phyloP scores from a whole-genome alignment of 1,140 invertebrate species.

The Pemphigus obesinymphae region DNA sequence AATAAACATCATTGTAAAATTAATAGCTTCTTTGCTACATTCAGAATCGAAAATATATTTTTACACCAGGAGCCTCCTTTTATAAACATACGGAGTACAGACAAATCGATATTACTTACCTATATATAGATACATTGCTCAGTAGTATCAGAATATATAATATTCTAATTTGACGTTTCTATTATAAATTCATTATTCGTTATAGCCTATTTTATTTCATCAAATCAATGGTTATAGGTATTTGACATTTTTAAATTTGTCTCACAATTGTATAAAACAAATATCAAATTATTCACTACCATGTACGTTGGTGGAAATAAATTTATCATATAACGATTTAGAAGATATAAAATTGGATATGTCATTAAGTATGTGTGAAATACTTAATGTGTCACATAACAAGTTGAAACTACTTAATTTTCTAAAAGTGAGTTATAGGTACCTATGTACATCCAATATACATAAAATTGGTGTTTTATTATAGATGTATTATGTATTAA shows the following conservation, averaged over 20 bases:
- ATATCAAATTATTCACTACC: not conserved
- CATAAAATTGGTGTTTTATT: too few relatives aligned
- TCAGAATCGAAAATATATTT: too few relatives aligned
- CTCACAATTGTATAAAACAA: constrained; percentile 4
- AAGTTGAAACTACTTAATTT: constrained; percentile 5
- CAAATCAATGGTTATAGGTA: too few relatives aligned
- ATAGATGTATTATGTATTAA: too few relatives aligned
- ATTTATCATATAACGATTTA: not conserved
- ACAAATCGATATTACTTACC: too few relatives aligned
- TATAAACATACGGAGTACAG: too few relatives aligned
- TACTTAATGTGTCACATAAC: constrained; percentile 7
- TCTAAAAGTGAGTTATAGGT: not conserved
- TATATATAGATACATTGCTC: not conserved
- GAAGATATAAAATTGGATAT: not conserved
- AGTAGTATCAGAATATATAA: not conserved
- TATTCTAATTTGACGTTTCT: not conserved
- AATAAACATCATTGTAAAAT: too few relatives aligned
- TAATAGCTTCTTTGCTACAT: too few relatives aligned
- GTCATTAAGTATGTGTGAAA: constrained; percentile 8
- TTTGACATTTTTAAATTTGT: constrained; percentile 23
- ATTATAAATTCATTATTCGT: not conserved
- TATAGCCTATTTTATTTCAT: too few relatives aligned
- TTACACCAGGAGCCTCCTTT: too few relatives aligned
- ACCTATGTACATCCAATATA: too few relatives aligned
- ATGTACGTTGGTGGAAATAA: not conserved